Evolutionary conservation across 2,797 vertebrate species (phyloP).

Genomic region (Silurus aristotelis): DNA sequence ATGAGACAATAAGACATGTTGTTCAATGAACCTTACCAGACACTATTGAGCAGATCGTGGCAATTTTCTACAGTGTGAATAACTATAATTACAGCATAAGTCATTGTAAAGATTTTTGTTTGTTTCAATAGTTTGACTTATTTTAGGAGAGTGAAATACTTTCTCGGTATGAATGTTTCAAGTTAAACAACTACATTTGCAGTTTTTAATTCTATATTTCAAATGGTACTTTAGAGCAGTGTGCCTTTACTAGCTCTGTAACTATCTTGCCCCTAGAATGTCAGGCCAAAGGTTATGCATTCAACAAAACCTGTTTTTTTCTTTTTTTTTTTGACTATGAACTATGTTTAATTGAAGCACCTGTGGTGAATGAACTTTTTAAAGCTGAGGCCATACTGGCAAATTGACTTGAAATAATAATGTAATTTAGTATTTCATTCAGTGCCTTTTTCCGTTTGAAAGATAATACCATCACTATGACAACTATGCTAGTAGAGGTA

Average conservation of each 20-base stretch:
- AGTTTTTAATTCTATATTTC: background rate
- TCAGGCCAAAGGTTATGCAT: background rate
- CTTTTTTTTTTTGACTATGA: background rate
- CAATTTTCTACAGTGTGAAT: slow-evolving; percentile 9
- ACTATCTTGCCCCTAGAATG: background rate
- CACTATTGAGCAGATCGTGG: background rate
- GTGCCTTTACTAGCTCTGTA: background rate
- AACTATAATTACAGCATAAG: slow-evolving; percentile 16
- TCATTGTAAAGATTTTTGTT: background rate
- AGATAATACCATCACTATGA: slow-evolving; percentile 75
- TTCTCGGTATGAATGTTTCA: slow-evolving; percentile 15
- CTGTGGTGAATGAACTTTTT: slow-evolving; percentile 8
- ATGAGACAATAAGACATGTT: slow-evolving; percentile 18
- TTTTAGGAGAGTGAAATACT: background rate
- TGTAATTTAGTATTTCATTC: slow-evolving; percentile 13
- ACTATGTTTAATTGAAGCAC: background rate
- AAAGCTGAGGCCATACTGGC: background rate
- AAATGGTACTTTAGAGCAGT: background rate
- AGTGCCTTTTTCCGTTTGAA: slow-evolving; percentile 29
- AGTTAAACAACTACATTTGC: background rate
- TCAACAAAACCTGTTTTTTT: background rate
- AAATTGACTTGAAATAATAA: slow-evolving; percentile 21
- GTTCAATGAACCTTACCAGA: slow-evolving; percentile 7
- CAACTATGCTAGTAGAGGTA: slow-evolving; percentile 72
- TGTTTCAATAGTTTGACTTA: background rate